Evolutionary conservation across 2,113 vertebrate genomes (phyloP).

Genomic region (Ictidomys tridecemlineatus): DNA sequence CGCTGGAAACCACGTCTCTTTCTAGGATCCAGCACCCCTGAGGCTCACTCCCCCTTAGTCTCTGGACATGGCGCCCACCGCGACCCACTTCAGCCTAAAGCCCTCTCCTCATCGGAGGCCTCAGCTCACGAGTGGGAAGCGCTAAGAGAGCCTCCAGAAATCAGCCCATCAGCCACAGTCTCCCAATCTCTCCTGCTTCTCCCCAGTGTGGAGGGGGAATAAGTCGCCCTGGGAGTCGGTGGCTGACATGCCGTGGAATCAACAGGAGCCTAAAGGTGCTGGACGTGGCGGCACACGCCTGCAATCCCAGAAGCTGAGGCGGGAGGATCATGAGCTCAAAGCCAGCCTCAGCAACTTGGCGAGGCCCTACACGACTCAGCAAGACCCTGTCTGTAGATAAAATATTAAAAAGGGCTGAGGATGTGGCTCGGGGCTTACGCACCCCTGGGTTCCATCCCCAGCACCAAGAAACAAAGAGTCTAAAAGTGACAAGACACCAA

Average conservation of each 20-base stretch:
- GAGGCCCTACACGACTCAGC: too few species aligned
- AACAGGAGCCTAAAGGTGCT: not conserved
- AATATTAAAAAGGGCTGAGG: too few species aligned
- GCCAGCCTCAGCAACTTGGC: too few species aligned
- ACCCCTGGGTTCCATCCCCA: too few species aligned
- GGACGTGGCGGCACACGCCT: too few species aligned
- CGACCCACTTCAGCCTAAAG: not conserved
- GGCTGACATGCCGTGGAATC: not conserved
- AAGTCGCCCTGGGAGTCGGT: not conserved
- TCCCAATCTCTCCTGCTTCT: not conserved
- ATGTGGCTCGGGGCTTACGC: too few species aligned
- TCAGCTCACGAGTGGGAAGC: not conserved
- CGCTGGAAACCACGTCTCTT: not conserved
- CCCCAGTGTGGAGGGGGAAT: not conserved
- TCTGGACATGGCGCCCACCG: rapidly evolving
- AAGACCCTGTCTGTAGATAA: too few species aligned
- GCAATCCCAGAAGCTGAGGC: too few species aligned
- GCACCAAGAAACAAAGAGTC: not conserved
- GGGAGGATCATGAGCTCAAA: too few species aligned
- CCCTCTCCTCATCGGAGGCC: not conserved
- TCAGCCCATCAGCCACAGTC: not conserved
- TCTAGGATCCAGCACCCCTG: not conserved
- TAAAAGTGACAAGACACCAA: not conserved
- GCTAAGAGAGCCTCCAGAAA: not conserved
- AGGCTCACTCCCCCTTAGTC: not conserved